phyloP scores from a whole-genome alignment of 1,140 invertebrate genomes.

The Drosophila kikkawai region DNA sequence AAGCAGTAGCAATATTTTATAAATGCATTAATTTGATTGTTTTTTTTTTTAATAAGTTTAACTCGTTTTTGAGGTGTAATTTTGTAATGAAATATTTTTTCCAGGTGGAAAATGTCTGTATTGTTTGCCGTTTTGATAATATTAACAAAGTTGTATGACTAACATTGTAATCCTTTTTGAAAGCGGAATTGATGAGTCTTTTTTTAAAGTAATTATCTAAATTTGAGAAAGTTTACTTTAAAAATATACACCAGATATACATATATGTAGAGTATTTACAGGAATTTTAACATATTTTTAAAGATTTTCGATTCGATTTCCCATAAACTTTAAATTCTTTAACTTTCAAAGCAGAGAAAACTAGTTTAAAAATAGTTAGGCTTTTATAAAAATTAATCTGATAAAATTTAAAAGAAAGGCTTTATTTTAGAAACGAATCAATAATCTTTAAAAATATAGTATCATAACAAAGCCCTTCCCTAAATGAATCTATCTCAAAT shows the following conservation, averaged over 20 bases:
- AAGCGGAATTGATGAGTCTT: neutral
- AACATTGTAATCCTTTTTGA: neutral
- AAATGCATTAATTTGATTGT: conserved; percentile 13
- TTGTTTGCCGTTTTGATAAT: neutral
- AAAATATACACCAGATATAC: neutral
- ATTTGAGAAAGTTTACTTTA: neutral
- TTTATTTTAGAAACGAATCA: neutral
- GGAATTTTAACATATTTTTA: neutral
- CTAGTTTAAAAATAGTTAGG: neutral
- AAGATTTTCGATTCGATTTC: neutral
- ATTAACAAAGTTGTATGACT: neutral
- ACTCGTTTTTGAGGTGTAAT: neutral
- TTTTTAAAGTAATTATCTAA: neutral
- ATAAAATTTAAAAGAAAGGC: too few relatives aligned
- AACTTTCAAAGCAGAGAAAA: neutral
- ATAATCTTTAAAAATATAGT: neutral
- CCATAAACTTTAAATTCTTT: neutral
- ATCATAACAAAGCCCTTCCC: neutral
- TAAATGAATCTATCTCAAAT: neutral
- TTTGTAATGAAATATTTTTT: neutral
- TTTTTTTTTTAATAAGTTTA: neutral
- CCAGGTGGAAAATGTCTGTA: neutral
- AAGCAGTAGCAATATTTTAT: conserved; percentile 22
- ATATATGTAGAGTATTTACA: neutral
- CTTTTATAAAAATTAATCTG: neutral